A percentile compares a stretch with the other conserved stretches of the same genome.
These are phyloP conservation scores for Butorides virescens DNA, from an alignment of 2,113 vertebrate genomes.

Conservation along the genomic window DNA sequence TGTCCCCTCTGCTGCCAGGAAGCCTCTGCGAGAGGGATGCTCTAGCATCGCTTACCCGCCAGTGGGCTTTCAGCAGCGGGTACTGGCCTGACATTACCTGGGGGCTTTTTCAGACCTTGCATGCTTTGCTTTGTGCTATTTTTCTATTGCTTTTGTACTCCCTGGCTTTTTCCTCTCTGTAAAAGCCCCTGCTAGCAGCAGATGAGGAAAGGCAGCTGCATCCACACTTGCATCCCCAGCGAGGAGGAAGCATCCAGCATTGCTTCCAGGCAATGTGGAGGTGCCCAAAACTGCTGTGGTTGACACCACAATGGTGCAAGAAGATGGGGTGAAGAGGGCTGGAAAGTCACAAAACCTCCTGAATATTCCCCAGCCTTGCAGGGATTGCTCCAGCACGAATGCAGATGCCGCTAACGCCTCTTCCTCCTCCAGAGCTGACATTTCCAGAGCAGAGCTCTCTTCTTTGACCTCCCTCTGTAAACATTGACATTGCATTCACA, in stretches of 20 bases:
- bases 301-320: rapidly evolving
- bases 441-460: constrained; percentile 76
- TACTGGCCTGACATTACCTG: background rate
- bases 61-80: background rate
- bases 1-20: background rate
- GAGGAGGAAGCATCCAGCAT: background rate
- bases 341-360: constrained; percentile 25
- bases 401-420: constrained; percentile 60
- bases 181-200: background rate
- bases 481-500: constrained; percentile 79
- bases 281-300: background rate
- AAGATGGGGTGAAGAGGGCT: background rate
- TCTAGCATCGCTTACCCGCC: rapidly evolving
- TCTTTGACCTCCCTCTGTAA: constrained; percentile 81
- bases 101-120: background rate
- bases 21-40: background rate
- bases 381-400: constrained; percentile 32
- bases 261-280: background rate
- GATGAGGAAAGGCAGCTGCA: background rate
- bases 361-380: constrained; percentile 50
- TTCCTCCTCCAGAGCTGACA: constrained; percentile 67
- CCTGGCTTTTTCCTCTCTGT: background rate
- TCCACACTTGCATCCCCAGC: background rate
- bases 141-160: background rate
- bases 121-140: background rate